phyloP scores from a whole-genome alignment of 2,113 vertebrate genomes.

The Tapirus terrestris region DNA sequence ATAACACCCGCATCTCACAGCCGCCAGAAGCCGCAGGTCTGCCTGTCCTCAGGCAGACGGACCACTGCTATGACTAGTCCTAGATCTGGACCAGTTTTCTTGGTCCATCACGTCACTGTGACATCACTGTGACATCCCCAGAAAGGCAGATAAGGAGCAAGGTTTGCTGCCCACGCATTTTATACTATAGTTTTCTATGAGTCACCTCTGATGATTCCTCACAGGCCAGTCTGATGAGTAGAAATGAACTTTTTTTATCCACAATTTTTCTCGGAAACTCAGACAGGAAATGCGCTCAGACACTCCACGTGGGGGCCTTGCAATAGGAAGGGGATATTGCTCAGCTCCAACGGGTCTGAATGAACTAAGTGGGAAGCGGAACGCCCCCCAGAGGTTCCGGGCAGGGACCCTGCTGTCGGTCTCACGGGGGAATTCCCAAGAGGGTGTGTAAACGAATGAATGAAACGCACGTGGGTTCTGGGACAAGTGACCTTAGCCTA shows the following conservation, averaged over 20 bases:
- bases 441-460: not conserved
- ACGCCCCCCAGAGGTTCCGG: accelerated
- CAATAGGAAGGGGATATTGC: not conserved
- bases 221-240: not conserved
- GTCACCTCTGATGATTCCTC: not conserved
- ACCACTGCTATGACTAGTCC: not conserved
- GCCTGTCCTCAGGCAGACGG: accelerated
- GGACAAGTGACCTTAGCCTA: not conserved
- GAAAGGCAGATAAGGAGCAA: not conserved
- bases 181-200: not conserved
- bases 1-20: not conserved
- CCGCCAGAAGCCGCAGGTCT: not conserved
- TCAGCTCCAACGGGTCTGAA: not conserved
- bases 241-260: not conserved
- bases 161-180: not conserved
- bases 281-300: not conserved
- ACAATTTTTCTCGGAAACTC: not conserved
- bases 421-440: not conserved
- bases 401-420: not conserved
- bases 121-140: not conserved
- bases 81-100: not conserved
- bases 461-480: not conserved
- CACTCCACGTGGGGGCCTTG: not conserved
- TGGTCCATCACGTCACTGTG: no score
- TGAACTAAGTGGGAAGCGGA: accelerated